Evolutionary conservation across 37 sponge, comb jelly and placozoan species (phyloP).

Genomic region (Mnemiopsis leidyi): DNA sequence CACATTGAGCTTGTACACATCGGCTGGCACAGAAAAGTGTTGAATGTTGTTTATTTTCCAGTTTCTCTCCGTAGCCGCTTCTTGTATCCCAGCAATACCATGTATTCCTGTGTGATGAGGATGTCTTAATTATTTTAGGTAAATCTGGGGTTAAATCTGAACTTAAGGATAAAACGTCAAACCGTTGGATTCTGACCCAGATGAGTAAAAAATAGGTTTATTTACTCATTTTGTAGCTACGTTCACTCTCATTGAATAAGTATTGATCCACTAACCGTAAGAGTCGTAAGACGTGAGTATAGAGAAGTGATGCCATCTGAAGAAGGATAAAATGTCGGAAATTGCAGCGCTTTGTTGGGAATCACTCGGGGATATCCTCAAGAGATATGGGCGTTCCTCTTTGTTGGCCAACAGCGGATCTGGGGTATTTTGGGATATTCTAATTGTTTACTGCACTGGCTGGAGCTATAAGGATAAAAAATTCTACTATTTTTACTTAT

Average conservation of each 20-base stretch:
- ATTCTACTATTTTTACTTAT: too few species aligned
- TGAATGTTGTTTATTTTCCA: conserved; percentile 55
- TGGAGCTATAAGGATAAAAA: too few species aligned
- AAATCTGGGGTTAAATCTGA: too few species aligned
- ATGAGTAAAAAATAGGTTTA: too few species aligned
- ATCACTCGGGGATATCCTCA: conserved; percentile 43
- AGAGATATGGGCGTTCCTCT: conserved; percentile 21
- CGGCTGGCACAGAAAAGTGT: conserved; percentile 19
- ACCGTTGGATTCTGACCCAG: too few species aligned
- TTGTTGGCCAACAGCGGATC: conserved; percentile 37
- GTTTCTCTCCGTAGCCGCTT: conserved; percentile 11
- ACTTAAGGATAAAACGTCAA: too few species aligned
- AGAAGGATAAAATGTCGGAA: conserved; percentile 41
- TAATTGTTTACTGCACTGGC: too few species aligned
- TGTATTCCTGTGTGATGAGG: conserved; percentile 50
- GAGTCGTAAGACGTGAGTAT: conserved; percentile 52
- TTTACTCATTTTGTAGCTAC: too few species aligned
- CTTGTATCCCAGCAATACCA: conserved; percentile 20
- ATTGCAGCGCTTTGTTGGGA: conserved; percentile 23
- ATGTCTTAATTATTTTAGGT: too few species aligned
- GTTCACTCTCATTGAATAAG: too few species aligned
- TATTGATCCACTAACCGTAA: conserved; percentile 39
- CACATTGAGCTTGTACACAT: not conserved
- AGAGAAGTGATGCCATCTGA: conserved; percentile 50
- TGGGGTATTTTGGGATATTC: too few species aligned